phyloP scores from a whole-genome alignment of 2,888 invertebrate genomes.

The Listrodromus nycthemerus region DNA sequence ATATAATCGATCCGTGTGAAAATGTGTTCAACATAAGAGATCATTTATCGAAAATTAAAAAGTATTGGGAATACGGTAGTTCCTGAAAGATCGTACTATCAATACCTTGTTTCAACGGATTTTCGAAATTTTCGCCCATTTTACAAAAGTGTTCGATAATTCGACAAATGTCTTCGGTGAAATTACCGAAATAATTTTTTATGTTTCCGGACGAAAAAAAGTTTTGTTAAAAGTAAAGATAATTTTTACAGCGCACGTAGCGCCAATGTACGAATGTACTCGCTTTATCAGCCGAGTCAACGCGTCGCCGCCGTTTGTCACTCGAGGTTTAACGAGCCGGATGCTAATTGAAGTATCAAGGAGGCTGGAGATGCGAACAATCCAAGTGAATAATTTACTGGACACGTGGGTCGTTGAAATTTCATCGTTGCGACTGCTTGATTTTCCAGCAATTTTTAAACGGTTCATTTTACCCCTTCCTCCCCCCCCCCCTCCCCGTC shows the following conservation, averaged over 20 bases:
- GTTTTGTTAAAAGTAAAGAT: too few relatives aligned
- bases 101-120: neutral
- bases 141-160: too few relatives aligned
- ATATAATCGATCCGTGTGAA: too few relatives aligned
- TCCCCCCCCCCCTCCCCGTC: too few relatives aligned
- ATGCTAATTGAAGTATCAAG: conserved; percentile 56
- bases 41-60: too few relatives aligned
- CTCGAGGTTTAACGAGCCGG: conserved; percentile 31
- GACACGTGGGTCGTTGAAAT: conserved; percentile 48
- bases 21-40: too few relatives aligned
- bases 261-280: neutral
- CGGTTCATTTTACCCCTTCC: neutral
- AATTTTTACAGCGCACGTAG: neutral
- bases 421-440: conserved; percentile 29
- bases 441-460: conserved; percentile 28
- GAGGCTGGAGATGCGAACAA: conserved; percentile 14
- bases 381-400: conserved; percentile 53
- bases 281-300: neutral
- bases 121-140: too few relatives aligned
- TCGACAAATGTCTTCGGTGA: too few relatives aligned
- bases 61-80: too few relatives aligned
- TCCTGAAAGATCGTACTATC: too few relatives aligned
- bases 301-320: conserved; percentile 3
- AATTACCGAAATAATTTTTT: too few relatives aligned
- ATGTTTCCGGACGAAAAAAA: too few relatives aligned